Evolutionary conservation across 2,113 vertebrate species (phyloP).

Genomic region (Muntiacus muntjak): DNA sequence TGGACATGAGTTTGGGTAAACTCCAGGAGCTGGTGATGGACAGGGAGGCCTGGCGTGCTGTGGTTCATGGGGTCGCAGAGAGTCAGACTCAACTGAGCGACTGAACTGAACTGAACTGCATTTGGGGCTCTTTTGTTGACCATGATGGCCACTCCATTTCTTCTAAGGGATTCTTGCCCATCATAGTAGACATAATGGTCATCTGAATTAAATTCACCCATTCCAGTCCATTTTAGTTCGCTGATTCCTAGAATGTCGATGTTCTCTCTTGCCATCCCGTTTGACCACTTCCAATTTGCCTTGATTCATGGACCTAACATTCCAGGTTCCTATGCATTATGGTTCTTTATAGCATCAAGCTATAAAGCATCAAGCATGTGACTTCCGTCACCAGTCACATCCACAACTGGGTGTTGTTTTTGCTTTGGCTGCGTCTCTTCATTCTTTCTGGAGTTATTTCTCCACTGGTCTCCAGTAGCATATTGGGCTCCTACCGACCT

Average conservation of each 20-base stretch:
- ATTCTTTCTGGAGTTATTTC: neutral
- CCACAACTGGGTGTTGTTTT: neutral
- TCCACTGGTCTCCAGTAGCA: neutral
- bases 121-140: neutral
- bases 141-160: neutral
- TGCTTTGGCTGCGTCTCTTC: neutral
- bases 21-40: too few relatives aligned
- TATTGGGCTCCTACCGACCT: neutral
- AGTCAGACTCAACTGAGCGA: too few relatives aligned
- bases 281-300: neutral
- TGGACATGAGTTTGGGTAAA: too few relatives aligned
- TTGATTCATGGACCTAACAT: neutral
- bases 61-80: too few relatives aligned
- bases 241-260: rapidly evolving
- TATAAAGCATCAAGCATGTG: too few relatives aligned
- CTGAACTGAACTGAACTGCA: neutral
- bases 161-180: neutral
- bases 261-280: neutral
- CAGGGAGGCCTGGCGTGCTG: too few relatives aligned
- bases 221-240: rapidly evolving
- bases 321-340: neutral
- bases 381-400: neutral
- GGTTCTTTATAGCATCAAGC: rapidly evolving
- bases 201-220: neutral
- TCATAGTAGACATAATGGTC: neutral